These are phyloP conservation scores for Phoenicopterus ruber DNA, from an alignment of 2,113 vertebrate species.

Conservation along the genomic window DNA sequence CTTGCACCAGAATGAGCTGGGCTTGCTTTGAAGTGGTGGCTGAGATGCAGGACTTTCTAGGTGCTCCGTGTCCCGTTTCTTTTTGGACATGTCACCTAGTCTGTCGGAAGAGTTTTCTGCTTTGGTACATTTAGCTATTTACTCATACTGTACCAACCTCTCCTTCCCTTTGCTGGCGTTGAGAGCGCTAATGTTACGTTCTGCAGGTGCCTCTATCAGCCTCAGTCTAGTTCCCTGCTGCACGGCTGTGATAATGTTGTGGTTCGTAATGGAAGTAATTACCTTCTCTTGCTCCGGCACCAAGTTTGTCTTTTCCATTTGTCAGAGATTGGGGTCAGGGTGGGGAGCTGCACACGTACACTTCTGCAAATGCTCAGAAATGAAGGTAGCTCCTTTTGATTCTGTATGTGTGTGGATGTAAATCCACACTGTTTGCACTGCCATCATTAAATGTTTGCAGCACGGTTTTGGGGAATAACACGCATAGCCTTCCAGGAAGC, in stretches of 20 bases:
- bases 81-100: neutral
- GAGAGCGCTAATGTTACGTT: neutral
- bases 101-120: neutral
- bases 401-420: neutral
- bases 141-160: neutral
- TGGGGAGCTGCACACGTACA: accelerated
- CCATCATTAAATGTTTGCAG: neutral
- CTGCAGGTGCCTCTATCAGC: neutral
- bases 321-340: neutral
- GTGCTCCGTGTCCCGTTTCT: neutral
- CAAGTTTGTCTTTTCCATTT: neutral
- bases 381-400: neutral
- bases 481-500: neutral
- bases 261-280: neutral
- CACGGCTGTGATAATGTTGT: neutral
- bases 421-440: neutral
- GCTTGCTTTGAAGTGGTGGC: neutral
- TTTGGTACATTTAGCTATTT: neutral
- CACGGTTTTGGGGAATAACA: neutral
- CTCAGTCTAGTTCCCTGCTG: neutral
- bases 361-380: neutral
- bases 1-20: neutral
- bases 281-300: neutral
- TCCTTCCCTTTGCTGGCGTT: neutral
- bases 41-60: neutral